Evolutionary conservation across 2,797 vertebrate species (phyloP).

Genomic region (Sphenodon punctatus): DNA sequence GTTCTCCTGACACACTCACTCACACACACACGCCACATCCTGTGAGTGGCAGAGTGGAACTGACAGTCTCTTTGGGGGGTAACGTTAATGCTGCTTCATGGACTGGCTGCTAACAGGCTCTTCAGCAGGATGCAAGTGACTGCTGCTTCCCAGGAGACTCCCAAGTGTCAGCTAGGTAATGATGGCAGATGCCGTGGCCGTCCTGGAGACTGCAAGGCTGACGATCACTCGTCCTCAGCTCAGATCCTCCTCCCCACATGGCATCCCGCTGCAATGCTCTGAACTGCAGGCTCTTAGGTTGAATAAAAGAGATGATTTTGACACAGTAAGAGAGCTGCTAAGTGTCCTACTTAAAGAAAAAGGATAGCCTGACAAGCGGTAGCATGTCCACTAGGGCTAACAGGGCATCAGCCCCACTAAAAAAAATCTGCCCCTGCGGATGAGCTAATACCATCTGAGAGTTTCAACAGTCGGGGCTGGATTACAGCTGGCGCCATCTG

Average conservation of each 20-base stretch:
- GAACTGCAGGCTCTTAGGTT: too few species aligned
- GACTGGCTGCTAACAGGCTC: neutral
- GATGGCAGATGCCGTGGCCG: neutral
- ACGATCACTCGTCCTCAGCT: neutral
- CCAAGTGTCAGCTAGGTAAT: neutral
- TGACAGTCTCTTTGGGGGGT: neutral
- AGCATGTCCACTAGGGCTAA: too few species aligned
- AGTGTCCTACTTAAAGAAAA: too few species aligned
- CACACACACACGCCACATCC: neutral
- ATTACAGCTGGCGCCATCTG: too few species aligned
- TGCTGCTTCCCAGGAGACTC: neutral
- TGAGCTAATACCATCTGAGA: too few species aligned
- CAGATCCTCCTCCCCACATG: accelerated
- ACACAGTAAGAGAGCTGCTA: too few species aligned
- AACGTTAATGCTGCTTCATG: accelerated
- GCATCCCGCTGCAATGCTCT: neutral
- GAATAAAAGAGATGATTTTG: too few species aligned
- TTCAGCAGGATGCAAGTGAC: accelerated
- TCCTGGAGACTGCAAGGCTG: neutral
- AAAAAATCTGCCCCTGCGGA: too few species aligned
- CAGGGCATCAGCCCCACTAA: too few species aligned
- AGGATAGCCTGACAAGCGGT: too few species aligned
- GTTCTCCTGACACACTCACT: accelerated
- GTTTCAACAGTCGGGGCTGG: too few species aligned
- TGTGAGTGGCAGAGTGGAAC: neutral